Evolutionary conservation across 2,797 vertebrate species (phyloP).

Genomic region (Bucorvus abyssinicus): DNA sequence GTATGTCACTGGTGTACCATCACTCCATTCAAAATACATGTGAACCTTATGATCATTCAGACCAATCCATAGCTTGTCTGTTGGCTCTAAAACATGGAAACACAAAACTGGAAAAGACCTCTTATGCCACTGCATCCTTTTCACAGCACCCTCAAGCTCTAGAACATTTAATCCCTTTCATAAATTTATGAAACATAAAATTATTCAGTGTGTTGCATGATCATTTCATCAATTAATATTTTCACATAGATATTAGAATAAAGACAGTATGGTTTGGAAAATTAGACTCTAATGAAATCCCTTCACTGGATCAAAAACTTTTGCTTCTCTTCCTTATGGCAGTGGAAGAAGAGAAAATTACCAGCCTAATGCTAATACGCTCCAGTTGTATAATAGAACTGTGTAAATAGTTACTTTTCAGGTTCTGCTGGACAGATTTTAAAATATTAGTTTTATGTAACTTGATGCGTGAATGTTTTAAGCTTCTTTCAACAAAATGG

Average conservation of each 20-base stretch:
- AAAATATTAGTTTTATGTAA: background rate
- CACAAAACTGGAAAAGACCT: background rate
- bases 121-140: background rate
- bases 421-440: background rate
- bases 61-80: slow-evolving; percentile 89
- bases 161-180: background rate
- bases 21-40: slow-evolving; percentile 92
- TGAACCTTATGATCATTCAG: slow-evolving; percentile 85
- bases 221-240: background rate
- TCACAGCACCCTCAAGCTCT: background rate
- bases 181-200: background rate
- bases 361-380: background rate
- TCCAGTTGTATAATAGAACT: background rate
- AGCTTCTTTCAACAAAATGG: background rate
- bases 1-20: slow-evolving; percentile 84
- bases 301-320: background rate
- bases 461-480: fast-evolving
- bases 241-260: background rate
- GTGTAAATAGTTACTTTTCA: background rate
- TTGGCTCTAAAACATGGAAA: slow-evolving; percentile 68
- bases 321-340: background rate
- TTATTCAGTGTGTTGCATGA: background rate
- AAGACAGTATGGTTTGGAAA: background rate
- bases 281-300: background rate
- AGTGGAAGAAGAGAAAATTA: background rate